Evolutionary conservation across 2,113 vertebrate species (phyloP), one percentile per base, ranked within the genome.

Genomic region (Corythornis cristatus): DNA sequence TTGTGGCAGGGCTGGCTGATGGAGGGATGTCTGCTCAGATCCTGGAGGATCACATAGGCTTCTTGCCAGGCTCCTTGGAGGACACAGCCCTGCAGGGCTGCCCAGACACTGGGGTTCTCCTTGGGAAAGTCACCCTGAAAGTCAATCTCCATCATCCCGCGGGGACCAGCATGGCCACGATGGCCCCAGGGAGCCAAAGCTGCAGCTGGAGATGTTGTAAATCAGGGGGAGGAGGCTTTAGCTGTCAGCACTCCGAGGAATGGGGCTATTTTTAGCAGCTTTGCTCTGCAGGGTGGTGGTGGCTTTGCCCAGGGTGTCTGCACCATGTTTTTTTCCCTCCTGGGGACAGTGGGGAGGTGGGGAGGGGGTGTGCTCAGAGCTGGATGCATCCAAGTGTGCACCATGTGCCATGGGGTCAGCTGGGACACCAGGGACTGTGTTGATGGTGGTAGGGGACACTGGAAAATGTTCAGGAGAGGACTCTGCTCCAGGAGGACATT

Each of bases 381-480:
- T 8, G 31, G 28, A 33, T 2, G 0, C 28, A 4, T 54, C 29
- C 0, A 0, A 42, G 18, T 0, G 0, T 5, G 13, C n/a, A 21
- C 19, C 8, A 0, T 26, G 45, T 40, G 11, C 12, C 22, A 2
- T 6, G 33, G 33, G 61, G 28, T 16, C 2, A 3, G 6, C 17
- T 12, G 43, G 57, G n/a, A 42, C 31, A 12, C 6, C 0, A 0
- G 3, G 58, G 20, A 51, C 61, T 18, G 48, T 1, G 5, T 1
- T 29, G 66, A 4, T 4, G 40, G 65, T 50, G 28, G 8, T 11
- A 18, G 8, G 14, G 31, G 58, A 58, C 43, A 17, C 28, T 31
- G 16, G 35, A 21, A 40, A 61, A 20, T 3, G 1, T 26, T 33
- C 42, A 13, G 6, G 58, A 46, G 17, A 20, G 21, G 25, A 18